These are phyloP conservation scores for Mustela erminea DNA, from an alignment of 2,797 vertebrate genomes.

Conservation along the genomic window DNA sequence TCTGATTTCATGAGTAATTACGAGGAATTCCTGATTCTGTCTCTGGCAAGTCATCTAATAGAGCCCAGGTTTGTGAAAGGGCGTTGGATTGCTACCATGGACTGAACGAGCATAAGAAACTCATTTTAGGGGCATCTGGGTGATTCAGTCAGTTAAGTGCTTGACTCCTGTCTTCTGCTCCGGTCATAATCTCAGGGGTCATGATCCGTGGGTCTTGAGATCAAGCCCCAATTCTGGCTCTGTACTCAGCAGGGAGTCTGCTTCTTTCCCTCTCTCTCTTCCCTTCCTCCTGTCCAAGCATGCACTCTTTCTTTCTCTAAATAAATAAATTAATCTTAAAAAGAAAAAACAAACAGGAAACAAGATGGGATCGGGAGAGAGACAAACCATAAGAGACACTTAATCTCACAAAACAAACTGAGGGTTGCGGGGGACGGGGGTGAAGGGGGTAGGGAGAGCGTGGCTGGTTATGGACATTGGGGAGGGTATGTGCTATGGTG, in stretches of 20 bases:
- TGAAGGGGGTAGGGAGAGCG: too few relatives aligned
- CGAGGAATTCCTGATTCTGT: constrained; percentile 20
- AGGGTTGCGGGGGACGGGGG: too few relatives aligned
- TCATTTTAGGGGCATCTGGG: neutral
- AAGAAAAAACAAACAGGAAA: neutral
- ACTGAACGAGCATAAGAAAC: neutral
- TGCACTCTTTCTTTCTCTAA: neutral
- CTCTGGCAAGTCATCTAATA: neutral
- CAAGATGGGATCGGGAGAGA: too few relatives aligned
- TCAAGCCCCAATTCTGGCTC: neutral
- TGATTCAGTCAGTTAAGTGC: neutral
- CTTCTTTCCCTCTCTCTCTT: neutral
- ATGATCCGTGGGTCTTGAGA: neutral
- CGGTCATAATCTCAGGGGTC: neutral
- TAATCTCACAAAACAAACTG: too few relatives aligned
- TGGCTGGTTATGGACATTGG: too few relatives aligned
- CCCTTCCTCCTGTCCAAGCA: neutral
- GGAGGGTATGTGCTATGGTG: too few relatives aligned
- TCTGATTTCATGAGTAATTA: constrained; percentile 19
- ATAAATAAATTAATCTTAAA: neutral
- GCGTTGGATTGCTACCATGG: neutral
- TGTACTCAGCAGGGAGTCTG: neutral
- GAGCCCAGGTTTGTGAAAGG: neutral
- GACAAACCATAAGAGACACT: too few relatives aligned
- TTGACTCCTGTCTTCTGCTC: neutral